Conservation (phyloP, 2,113 vertebrate species). For the Lagopus leucura region DNA sequence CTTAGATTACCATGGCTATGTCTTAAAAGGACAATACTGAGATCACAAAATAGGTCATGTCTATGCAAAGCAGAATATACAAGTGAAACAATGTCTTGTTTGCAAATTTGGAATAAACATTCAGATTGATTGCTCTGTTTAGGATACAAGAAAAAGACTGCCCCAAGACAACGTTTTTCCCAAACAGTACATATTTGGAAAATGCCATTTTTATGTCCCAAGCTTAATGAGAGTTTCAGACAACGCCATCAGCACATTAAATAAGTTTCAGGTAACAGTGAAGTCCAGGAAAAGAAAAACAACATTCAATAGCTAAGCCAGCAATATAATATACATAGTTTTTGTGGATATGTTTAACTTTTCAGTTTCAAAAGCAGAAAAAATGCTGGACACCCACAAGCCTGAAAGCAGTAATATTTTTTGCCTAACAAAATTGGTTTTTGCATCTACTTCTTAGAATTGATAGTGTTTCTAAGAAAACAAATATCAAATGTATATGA, state of each 20-base stretch:
- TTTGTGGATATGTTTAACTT: not conserved
- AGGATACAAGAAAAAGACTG: not conserved
- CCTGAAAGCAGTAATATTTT: not conserved
- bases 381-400: not conserved
- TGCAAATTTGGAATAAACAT: conserved; percentile 3
- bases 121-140: not conserved
- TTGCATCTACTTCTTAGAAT: not conserved
- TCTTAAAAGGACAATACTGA: conserved; percentile 78
- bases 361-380: not conserved
- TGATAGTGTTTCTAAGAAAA: not conserved
- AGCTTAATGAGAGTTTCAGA: not conserved
- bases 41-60: conserved; percentile 79
- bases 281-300: not conserved
- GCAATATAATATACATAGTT: not conserved
- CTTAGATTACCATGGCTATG: conserved; percentile 80
- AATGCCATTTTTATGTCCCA: not conserved
- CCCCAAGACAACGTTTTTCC: accelerated
- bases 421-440: not conserved
- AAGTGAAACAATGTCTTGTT: conserved; percentile 40
- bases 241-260: not conserved
- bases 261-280: not conserved
- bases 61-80: conserved; percentile 34
- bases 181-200: not conserved
- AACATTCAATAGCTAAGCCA: not conserved
- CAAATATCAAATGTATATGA: not conserved